These are phyloP conservation scores for Hylaeus volcanicus DNA, from an alignment of 1,140 invertebrate genomes.

Conservation along the genomic window DNA sequence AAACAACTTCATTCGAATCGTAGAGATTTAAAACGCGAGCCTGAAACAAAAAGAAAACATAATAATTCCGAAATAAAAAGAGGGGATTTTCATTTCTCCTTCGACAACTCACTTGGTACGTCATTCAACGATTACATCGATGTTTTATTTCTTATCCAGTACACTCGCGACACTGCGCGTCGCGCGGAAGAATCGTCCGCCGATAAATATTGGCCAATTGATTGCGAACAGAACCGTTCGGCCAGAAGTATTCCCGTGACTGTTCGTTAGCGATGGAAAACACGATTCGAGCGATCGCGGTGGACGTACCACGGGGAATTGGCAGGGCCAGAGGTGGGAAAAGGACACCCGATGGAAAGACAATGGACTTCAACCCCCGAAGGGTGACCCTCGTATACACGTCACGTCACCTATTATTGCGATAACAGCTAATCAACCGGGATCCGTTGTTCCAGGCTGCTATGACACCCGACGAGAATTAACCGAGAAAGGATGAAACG, in stretches of 20 bases:
- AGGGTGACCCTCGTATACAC: conserved; percentile 49
- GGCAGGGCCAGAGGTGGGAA: conserved; percentile 16
- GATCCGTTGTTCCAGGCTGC: conserved; percentile 46
- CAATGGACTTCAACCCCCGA: conserved; percentile 46
- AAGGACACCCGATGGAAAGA: conserved; percentile 57
- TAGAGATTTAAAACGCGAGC: too few relatives aligned
- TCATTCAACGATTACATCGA: too few relatives aligned
- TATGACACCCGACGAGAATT: conserved; percentile 31
- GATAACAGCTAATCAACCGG: background rate
- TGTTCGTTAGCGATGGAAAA: conserved; percentile 9
- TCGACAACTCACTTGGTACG: too few relatives aligned
- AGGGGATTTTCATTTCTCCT: too few relatives aligned
- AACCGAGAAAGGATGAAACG: background rate
- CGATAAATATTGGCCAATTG: conserved; percentile 19
- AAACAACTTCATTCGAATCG: too few relatives aligned
- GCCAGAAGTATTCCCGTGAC: conserved; percentile 6
- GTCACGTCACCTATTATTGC: conserved; percentile 30
- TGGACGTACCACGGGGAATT: conserved; percentile 33
- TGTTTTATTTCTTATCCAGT: background rate
- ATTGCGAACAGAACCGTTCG: background rate
- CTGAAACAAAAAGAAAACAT: too few relatives aligned
- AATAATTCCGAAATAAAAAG: too few relatives aligned
- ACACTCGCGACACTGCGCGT: background rate
- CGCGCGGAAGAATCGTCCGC: conserved; percentile 5
- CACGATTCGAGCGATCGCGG: background rate